These are phyloP conservation scores for Perdita meconis DNA, from an alignment of 2,888 invertebrate species.

Conservation along the genomic window DNA sequence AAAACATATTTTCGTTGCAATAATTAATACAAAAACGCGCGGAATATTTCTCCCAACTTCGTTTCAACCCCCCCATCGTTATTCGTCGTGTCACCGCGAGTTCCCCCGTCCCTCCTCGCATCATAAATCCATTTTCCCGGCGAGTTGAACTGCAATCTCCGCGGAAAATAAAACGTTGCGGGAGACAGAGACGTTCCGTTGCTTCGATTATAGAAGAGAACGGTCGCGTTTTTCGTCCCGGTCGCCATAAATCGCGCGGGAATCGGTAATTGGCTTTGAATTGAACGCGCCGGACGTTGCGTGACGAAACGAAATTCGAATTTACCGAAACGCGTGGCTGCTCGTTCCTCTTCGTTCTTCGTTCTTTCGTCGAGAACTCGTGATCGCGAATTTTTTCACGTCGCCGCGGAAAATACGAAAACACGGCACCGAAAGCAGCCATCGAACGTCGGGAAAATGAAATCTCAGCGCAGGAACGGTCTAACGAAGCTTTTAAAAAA, in stretches of 20 bases:
- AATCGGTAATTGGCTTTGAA: constrained; percentile 48
- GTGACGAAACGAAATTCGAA: constrained; percentile 26
- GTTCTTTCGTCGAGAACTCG: background rate
- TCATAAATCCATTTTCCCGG: constrained; percentile 49
- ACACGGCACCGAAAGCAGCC: no score
- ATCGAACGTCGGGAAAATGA: no score
- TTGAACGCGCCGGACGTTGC: constrained; percentile 21
- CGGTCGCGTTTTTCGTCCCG: constrained; percentile 22
- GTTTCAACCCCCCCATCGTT: constrained; percentile 4
- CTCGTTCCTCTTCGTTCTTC: background rate
- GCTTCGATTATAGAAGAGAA: constrained; percentile 41
- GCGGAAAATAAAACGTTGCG: constrained; percentile 35
- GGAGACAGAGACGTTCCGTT: constrained; percentile 41
- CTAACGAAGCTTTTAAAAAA: no score
- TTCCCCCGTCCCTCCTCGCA: constrained; percentile 14
- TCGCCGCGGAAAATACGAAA: background rate
- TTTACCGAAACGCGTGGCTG: constrained; percentile 26
- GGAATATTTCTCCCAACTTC: constrained; percentile 8
- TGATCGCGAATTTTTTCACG: background rate
- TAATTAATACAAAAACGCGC: constrained; percentile 25
- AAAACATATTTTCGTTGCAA: constrained; percentile 14
- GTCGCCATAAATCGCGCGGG: constrained; percentile 38
- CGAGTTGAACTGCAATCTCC: constrained; percentile 49
- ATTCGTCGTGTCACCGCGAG: background rate
- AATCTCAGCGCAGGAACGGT: no score